A percentile compares a stretch with the other conserved stretches of the same genome.
Conservation (phyloP, 1,140 invertebrate species). For the Caenorhabditis briggsae region DNA sequence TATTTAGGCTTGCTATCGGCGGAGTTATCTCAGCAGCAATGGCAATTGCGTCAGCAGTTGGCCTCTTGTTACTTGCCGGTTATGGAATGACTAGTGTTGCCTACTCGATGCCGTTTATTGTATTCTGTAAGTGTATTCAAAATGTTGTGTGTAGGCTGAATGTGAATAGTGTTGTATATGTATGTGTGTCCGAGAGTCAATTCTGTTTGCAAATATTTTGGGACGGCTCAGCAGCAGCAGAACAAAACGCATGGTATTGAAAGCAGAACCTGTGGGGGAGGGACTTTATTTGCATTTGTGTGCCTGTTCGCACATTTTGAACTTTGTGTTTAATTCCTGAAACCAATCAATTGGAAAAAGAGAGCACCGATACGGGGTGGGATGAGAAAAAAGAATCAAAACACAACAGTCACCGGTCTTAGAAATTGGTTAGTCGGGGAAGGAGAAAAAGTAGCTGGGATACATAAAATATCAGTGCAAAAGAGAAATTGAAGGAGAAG, state of each 20-base stretch:
- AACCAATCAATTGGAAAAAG: not conserved
- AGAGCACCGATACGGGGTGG: not conserved
- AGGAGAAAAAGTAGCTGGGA: conserved; percentile 18
- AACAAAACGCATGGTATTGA: conserved; percentile 1
- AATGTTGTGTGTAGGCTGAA: not conserved
- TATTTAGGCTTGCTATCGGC: conserved; percentile 84
- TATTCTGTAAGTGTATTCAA: conserved; percentile 86
- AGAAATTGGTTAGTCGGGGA: not conserved
- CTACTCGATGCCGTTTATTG: conserved; percentile 87
- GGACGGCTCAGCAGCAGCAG: not conserved
- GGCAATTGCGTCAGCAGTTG: conserved; percentile 82
- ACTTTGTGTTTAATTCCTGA: conserved; percentile 11
- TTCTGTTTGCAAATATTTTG: conserved; percentile 55
- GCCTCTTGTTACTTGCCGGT: conserved; percentile 71
- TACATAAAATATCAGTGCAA: no score
- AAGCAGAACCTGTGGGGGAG: not conserved
- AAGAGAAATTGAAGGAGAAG: no score
- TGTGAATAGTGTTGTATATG: not conserved
- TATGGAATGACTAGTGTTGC: conserved; percentile 75
- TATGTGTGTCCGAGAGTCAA: conserved; percentile 1
- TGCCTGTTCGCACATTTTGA: conserved; percentile 29
- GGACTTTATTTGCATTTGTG: conserved; percentile 11
- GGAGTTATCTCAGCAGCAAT: conserved; percentile 91
- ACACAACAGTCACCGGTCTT: not conserved
- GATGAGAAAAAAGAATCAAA: conserved; percentile 14